These are phyloP conservation scores for Trichogramma dendrolimi DNA, from an alignment of 2,888 invertebrate species.

Conservation along the genomic window DNA sequence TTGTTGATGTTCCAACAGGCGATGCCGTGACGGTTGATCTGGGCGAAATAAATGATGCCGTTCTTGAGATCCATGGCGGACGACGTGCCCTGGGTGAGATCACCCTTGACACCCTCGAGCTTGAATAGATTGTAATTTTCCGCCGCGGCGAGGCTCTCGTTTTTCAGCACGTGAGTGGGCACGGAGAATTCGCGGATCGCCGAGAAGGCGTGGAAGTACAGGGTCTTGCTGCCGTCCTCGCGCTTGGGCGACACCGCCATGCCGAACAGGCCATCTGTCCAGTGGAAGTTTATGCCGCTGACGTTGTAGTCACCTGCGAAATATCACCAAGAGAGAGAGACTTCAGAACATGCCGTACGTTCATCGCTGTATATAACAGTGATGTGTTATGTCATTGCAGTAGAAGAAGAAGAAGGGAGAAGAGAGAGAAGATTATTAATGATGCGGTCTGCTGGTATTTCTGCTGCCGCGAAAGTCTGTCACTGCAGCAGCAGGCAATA, in stretches of 20 bases:
- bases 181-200: constrained; percentile 78
- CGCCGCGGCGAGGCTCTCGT: constrained; percentile 67
- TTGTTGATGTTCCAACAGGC: constrained; percentile 76
- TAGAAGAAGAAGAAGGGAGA: background rate
- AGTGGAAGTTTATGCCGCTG: constrained; percentile 76
- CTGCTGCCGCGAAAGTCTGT: too few species aligned
- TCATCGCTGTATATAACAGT: constrained; percentile 2
- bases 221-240: constrained; percentile 60
- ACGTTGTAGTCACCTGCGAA: constrained; percentile 68
- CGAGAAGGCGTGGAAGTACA: constrained; percentile 80
- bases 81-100: constrained; percentile 69
- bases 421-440: background rate
- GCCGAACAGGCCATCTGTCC: constrained; percentile 80
- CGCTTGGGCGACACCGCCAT: constrained; percentile 62
- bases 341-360: background rate
- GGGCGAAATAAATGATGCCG: constrained; percentile 70
- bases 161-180: constrained; percentile 67
- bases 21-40: constrained; percentile 72
- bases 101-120: constrained; percentile 69
- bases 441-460: too few species aligned
- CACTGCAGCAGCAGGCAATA: too few species aligned
- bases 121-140: constrained; percentile 66
- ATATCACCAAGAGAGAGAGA: too few species aligned
- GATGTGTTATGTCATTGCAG: background rate
- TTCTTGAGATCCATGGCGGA: constrained; percentile 67